phyloP scores from a whole-genome alignment of 2,113 vertebrate genomes.

The Perognathus longimembris region DNA sequence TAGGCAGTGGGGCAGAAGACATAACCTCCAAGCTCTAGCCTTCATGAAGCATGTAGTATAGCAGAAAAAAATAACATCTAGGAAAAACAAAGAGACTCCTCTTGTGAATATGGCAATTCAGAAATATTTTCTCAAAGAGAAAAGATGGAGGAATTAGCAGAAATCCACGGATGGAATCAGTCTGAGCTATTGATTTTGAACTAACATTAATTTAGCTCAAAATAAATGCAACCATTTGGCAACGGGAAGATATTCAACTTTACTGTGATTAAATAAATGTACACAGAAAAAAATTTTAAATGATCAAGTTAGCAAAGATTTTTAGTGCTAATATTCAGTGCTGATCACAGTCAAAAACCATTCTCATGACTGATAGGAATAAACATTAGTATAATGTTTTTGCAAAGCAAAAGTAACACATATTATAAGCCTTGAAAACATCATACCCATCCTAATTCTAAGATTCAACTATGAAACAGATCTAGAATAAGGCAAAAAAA shows the following conservation, averaged over 20 bases:
- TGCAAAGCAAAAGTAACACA: not conserved
- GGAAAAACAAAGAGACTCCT: not conserved
- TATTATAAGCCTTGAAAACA: not conserved
- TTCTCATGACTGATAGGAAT: not conserved
- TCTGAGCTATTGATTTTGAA: constrained; percentile 51
- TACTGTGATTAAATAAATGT: not conserved
- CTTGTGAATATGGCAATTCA: not conserved
- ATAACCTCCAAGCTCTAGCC: not conserved
- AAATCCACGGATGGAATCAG: not conserved
- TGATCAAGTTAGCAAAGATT: constrained; percentile 2
- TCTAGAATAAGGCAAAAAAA: not conserved
- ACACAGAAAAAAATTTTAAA: constrained; percentile 15
- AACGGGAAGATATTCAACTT: constrained; percentile 3
- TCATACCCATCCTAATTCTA: not conserved
- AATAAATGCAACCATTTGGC: constrained; percentile 12
- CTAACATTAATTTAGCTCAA: not conserved
- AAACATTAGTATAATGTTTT: constrained; percentile 6
- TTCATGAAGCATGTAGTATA: not conserved
- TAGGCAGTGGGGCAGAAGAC: not conserved
- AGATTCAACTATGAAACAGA: constrained; percentile 11
- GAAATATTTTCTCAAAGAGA: not conserved
- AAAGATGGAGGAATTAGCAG: not conserved
- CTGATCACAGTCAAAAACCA: not conserved
- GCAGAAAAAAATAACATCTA: constrained; percentile 17
- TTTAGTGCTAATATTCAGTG: not conserved